Base-by-base conservation (phyloP, 2,797 vertebrate species). In the Gobio occitaniae region DNA sequence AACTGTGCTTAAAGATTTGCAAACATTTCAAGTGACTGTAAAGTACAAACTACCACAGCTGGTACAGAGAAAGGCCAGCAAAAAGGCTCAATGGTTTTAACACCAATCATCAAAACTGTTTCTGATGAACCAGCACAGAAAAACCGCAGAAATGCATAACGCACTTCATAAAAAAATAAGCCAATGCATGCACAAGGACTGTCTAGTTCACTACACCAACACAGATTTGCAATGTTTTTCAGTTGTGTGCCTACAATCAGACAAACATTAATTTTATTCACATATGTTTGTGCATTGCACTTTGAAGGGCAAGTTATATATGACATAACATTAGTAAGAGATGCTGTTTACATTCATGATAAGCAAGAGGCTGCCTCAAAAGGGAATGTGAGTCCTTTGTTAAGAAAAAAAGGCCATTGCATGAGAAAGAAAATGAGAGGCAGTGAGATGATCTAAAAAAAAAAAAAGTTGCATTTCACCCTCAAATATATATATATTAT, bases 261-360 rank as follows among this genome's bases (percentile, higher is more conserved):
- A 82, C 82, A 44, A 87, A 61, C 38, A 82, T 78, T 59, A 32
- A 41, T 13, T 89, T 78, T n/a, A 65, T 90, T 93, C 88, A 91
- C 87, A 91, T 91, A 91, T 93, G 89, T 87, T 84, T 89, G 90
- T 90, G 90, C 90, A 74, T 86, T 84, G 88, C 44, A 61, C 74
- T 91, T 91, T 87, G 89, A 85, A 71, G 77, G 63, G 41, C 56
- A 54, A 21, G 44, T 71, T 63, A 48, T 77, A 32, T 52, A n/a
- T 41, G 32, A 66, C 25, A 68, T 82, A 69, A 65, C 36, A 19
- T 68, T 38, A 41, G 16, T 75, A 21, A 77, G 69, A 79, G 59
- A 38, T 36, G 61, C 61, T 87, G 86, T 89, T 83, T 88, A 94
- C 94, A 94, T 95, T 94, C 92, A 93, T 83, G 84, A 86, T 89